Percentiles rank a stretch among this genome's conserved stretches.
phyloP scores from a whole-genome alignment of 2,888 invertebrate genomes.

The Pollenia griseotomentosa region DNA sequence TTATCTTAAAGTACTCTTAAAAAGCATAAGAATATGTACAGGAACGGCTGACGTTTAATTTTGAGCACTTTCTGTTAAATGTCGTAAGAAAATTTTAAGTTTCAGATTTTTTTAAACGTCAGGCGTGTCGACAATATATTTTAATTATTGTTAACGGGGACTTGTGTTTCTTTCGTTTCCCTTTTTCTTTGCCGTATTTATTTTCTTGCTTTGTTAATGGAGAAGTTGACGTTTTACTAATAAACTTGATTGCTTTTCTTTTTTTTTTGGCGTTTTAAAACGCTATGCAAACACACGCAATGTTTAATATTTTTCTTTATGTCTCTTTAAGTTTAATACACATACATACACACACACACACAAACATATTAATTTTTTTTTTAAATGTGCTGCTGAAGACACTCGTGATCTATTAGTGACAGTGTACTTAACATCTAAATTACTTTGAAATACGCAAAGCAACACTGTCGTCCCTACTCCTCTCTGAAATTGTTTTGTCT shows the following conservation, averaged over 20 bases:
- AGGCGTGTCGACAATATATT: too few species aligned
- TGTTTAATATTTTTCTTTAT: background rate
- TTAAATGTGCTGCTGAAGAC: constrained; percentile 19
- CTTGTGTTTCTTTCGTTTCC: background rate
- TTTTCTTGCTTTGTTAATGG: constrained; percentile 30
- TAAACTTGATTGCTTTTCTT: constrained; percentile 53
- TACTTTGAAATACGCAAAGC: constrained; percentile 29
- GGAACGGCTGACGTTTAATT: too few species aligned
- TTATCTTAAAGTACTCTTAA: too few species aligned
- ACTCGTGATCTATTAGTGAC: constrained; percentile 54
- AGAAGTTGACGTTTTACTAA: constrained; percentile 54
- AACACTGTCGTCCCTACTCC: background rate
- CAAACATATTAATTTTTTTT: background rate
- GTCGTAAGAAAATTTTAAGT: too few species aligned
- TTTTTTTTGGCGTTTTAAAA: constrained; percentile 3
- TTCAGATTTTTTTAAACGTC: too few species aligned
- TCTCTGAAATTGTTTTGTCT: background rate
- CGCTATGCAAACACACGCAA: background rate
- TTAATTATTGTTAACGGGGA: too few species aligned
- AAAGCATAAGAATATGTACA: too few species aligned
- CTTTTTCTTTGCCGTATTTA: background rate
- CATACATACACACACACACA: background rate
- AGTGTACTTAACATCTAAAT: constrained; percentile 53
- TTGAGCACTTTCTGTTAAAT: too few species aligned
- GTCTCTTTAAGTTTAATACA: background rate